Evolutionary conservation across 2,797 vertebrate genomes (phyloP), one percentile per base, ranked within the genome.

Genomic region (Lycodopsis pacificus): DNA sequence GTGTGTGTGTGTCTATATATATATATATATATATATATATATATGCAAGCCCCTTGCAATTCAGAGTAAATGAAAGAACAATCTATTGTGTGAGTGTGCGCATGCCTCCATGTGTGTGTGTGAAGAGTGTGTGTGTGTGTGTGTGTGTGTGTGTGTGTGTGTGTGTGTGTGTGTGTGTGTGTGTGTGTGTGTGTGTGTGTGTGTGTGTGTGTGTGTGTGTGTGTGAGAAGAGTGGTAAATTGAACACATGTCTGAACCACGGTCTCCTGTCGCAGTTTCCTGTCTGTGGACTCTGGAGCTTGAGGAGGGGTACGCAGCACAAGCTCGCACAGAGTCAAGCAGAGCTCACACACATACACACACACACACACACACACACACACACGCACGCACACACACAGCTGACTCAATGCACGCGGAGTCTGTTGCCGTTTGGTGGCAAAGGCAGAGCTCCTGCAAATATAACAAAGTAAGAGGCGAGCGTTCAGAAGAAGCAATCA

Each of bases 271-370:
- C 57, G 34, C 85, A 48, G 54, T 72, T 80, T 72, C 65, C 76
- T 76, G 85, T 83, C 53, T 63, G 67, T 80, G 83, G 62, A 83
- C 77, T 58, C 77, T 63, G 73, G 73, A 85, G 80, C 88, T 83
- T 64, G 56, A 83, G 82, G 82, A 73, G 49, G 49, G 14, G 44
- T 5, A 80, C 77, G 79, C 79, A 81, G 75, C 66, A 36, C 38
- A 42, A 36, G 42, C 76, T 72, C 27, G 4, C 76, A 74, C 59
- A 72, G 54, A 65, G 67, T 27, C 30, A 65, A 36, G 58, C 64
- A 54, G 12, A 70, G 30, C 67, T n/a, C 36, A 32, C 48, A 65
- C 54, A 61, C 70, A 58, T 62, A 64, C 65, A 54, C 20, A 11
- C 63, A 59, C 70, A 36, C 25, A 19, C 54, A 14, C 40, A 66